Base-by-base conservation (phyloP, 1,140 invertebrate species). In the Bicyclus anynana region DNA sequence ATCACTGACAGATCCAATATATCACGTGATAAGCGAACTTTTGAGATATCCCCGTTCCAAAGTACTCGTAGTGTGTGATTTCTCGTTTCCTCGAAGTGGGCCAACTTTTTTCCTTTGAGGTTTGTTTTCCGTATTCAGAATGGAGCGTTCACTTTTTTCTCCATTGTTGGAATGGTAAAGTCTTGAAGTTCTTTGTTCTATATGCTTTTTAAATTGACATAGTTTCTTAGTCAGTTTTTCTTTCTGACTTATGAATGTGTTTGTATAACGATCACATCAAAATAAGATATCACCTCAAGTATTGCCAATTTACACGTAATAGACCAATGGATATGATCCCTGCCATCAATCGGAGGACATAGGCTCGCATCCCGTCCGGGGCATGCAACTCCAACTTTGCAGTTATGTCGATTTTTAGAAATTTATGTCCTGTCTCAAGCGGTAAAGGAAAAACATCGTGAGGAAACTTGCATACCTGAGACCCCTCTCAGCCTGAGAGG, bases 1-100 rank as follows among this genome's bases (percentile, higher is more conserved):
- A 67, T 62, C 61, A 47, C 46, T 46, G 59, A 53, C 53, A 52
- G 56, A 60, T 63, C 67, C 53, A 65, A 68, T 65, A 67, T 67
- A 61, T 52, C 57, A 48, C 57, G 59, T 7, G 23, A 7, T 59
- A 56, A 50, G 59, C 59, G 48, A 63, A 69, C 53, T 65, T 66
- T 56, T 55, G 68, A 53, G 63, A 56, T 54, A 53, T 65, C 54
- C 46, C 50, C 37, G 29, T 33, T 33, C n/a, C 10, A 12, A 33
- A 33, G 9, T 33, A n/a, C n/a, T n/a, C n/a, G n/a, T n/a, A 33
- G 29, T 33, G n/a, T 33, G 29, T 33, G 53, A 61, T 55, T 51
- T 57, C 50, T 40, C 55, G 49, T 47, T 35, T 47, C 47, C 33
- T 62, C 37, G 27, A 71, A 71, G 56, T 71, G 40, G 65, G 62